These are phyloP conservation scores for Scolopax bukidnonensis DNA, from an alignment of 2,797 vertebrate species.

Conservation along the genomic window DNA sequence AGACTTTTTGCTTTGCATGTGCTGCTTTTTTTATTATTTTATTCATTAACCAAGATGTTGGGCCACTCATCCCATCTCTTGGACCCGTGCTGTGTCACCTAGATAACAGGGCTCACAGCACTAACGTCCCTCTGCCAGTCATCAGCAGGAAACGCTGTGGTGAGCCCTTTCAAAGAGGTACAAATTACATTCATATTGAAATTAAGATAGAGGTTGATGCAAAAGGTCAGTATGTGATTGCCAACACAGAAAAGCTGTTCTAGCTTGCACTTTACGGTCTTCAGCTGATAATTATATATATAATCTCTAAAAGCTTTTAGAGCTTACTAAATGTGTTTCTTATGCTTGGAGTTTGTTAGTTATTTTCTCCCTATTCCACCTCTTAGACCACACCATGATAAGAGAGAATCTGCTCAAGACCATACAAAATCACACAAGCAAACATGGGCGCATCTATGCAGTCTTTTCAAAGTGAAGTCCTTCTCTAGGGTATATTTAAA, in stretches of 20 bases:
- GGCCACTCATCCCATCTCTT: background rate
- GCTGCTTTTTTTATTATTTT: background rate
- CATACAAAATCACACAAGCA: background rate
- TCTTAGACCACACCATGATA: background rate
- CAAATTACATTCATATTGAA: background rate
- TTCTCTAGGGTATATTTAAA: background rate
- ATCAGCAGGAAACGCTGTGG: fast-evolving
- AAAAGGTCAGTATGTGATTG: background rate
- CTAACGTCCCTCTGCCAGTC: background rate
- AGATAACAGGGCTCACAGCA: background rate
- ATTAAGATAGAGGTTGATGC: background rate
- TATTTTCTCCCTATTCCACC: background rate
- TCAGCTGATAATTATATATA: background rate
- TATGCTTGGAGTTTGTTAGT: background rate
- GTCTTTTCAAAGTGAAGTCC: background rate
- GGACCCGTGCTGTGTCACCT: background rate
- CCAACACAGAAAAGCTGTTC: background rate
- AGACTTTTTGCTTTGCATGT: background rate
- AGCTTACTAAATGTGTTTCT: background rate
- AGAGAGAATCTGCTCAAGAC: background rate
- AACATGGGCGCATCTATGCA: fast-evolving
- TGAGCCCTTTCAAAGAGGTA: background rate
- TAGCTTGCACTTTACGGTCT: background rate
- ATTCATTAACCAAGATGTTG: background rate
- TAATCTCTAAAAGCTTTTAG: background rate